These are phyloP conservation scores for Henicopernis longicauda DNA, from an alignment of 2,113 vertebrate species.

Conservation along the genomic window DNA sequence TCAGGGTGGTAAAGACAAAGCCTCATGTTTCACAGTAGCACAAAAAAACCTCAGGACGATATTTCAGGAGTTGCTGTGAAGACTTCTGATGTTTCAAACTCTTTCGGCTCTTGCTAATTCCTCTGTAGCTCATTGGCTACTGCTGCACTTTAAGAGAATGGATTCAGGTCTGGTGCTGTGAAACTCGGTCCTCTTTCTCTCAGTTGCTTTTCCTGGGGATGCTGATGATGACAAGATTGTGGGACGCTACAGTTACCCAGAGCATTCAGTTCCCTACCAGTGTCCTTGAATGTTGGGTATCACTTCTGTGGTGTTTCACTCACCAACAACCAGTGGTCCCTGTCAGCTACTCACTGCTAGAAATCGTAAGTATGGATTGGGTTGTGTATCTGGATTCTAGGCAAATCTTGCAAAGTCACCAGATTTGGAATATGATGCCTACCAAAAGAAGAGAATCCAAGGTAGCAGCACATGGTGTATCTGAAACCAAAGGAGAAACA, in stretches of 20 bases:
- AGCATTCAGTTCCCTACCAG: slow-evolving; percentile 71
- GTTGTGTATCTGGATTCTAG: neutral
- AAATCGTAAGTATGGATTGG: slow-evolving; percentile 50
- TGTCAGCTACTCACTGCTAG: slow-evolving; percentile 80
- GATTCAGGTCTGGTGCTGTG: neutral
- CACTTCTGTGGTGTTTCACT: slow-evolving; percentile 67
- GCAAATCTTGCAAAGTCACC: neutral
- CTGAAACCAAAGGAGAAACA: neutral
- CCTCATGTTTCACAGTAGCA: neutral
- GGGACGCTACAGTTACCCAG: slow-evolving; percentile 71
- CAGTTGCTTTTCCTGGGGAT: slow-evolving; percentile 16
- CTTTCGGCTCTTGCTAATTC: neutral
- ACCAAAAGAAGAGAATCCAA: neutral
- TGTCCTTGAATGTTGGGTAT: slow-evolving; percentile 70
- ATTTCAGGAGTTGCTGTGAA: neutral
- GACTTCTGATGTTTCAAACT: neutral
- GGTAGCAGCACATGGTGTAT: neutral
- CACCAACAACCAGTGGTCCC: slow-evolving; percentile 66
- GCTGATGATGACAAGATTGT: slow-evolving; percentile 68
- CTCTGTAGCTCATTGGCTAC: neutral
- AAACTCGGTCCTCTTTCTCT: neutral
- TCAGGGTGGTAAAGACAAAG: neutral
- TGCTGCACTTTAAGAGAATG: neutral
- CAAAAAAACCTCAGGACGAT: neutral
- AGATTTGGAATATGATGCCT: neutral